Conservation (phyloP, 2,888 invertebrate genomes). For the Barypeithes pellucidus region DNA sequence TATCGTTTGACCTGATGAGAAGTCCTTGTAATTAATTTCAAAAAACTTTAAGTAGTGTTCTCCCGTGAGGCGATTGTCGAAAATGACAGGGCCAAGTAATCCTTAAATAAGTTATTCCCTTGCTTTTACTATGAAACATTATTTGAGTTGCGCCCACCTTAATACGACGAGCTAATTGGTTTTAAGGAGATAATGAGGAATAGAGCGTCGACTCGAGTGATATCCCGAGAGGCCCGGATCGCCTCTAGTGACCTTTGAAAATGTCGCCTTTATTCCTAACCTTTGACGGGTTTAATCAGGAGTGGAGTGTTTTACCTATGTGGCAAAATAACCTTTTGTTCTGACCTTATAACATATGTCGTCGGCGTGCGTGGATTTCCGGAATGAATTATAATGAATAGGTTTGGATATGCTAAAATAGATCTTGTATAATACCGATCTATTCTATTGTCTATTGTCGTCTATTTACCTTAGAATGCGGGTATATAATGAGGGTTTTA, state of each 20-base stretch:
- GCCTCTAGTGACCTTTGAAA: slow-evolving; percentile 57
- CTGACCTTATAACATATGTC: slow-evolving; percentile 57
- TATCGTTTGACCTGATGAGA: too few relatives aligned
- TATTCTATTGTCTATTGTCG: neutral
- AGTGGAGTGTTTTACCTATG: slow-evolving; percentile 58
- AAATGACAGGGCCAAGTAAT: too few relatives aligned
- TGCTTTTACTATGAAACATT: too few relatives aligned
- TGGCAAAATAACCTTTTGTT: slow-evolving; percentile 58
- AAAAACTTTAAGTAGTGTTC: too few relatives aligned
- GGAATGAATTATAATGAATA: slow-evolving; percentile 45
- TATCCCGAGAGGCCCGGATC: slow-evolving; percentile 45
- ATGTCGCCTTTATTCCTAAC: slow-evolving; percentile 58
- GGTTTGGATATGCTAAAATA: slow-evolving; percentile 31
- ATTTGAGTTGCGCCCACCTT: neutral
- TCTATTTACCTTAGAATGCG: neutral
- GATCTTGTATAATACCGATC: slow-evolving; percentile 11
- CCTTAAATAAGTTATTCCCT: too few relatives aligned
- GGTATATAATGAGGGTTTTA: neutral
- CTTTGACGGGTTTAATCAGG: slow-evolving; percentile 60
- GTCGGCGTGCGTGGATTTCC: slow-evolving; percentile 46
- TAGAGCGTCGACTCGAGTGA: slow-evolving; percentile 32
- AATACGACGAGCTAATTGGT: slow-evolving; percentile 60
- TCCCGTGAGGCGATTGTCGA: too few relatives aligned
- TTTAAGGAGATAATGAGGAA: slow-evolving; percentile 58
- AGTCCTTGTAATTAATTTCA: too few relatives aligned